phyloP scores from a whole-genome alignment of 2,113 vertebrate genomes.

The Dermatemys mawii region DNA sequence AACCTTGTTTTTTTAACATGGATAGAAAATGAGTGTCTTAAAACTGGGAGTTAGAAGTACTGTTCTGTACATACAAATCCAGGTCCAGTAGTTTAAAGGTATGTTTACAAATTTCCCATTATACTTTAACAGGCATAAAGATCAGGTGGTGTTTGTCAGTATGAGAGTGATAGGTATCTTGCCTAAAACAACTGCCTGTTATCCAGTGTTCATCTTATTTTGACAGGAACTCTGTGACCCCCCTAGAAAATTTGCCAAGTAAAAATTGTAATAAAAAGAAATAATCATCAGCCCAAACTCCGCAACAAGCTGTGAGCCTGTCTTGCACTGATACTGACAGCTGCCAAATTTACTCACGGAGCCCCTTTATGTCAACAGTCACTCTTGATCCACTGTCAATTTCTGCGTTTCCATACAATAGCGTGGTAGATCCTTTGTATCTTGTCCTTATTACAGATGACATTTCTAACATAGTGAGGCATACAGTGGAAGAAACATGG shows the following conservation, averaged over 20 bases:
- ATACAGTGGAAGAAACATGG: constrained; percentile 4
- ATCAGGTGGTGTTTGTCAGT: constrained; percentile 15
- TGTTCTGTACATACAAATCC: not conserved
- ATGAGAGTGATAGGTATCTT: constrained; percentile 22
- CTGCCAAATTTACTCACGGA: constrained; percentile 48
- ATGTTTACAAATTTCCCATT: constrained; percentile 28
- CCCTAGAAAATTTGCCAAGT: constrained; percentile 12
- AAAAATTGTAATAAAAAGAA: not conserved
- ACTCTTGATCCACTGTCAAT: constrained; percentile 24
- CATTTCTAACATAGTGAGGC: constrained; percentile 39
- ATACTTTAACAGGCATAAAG: constrained; percentile 36
- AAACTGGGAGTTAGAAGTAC: not conserved
- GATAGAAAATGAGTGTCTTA: not conserved
- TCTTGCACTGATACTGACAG: constrained; percentile 39
- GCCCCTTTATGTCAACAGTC: constrained; percentile 28
- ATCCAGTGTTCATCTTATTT: constrained; percentile 20
- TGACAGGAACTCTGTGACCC: constrained; percentile 45
- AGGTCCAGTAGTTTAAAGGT: not conserved
- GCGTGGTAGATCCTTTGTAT: constrained; percentile 19
- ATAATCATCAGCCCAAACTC: not conserved
- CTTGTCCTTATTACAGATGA: constrained; percentile 58
- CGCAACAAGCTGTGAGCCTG: not conserved
- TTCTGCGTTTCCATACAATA: constrained; percentile 12
- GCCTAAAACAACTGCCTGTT: constrained; percentile 23
- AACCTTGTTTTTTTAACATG: not conserved